These are phyloP conservation scores for Rostratula benghalensis DNA, from an alignment of 2,113 vertebrate species.

Conservation along the genomic window DNA sequence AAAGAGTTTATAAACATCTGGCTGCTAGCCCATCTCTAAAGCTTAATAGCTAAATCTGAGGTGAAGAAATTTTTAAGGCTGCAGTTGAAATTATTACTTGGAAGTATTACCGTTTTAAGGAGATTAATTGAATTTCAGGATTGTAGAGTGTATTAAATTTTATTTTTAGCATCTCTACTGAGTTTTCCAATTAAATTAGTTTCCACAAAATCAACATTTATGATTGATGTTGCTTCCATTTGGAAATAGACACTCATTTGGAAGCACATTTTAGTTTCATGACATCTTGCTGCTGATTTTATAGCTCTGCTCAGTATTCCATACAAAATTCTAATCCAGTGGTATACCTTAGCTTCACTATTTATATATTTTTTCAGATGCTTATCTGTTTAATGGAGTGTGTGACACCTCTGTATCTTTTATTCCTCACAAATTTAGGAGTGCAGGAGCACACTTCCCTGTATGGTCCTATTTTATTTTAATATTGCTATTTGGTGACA, in stretches of 20 bases:
- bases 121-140: slow-evolving; percentile 3
- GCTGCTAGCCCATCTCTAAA: slow-evolving; percentile 30
- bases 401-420: neutral
- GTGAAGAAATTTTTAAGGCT: neutral
- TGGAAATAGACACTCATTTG: neutral
- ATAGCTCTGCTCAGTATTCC: neutral
- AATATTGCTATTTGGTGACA: neutral
- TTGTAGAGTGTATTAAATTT: neutral
- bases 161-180: neutral
- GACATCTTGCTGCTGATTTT: neutral
- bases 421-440: neutral
- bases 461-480: neutral
- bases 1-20: slow-evolving; percentile 72
- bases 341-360: neutral
- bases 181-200: neutral
- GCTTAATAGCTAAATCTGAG: slow-evolving; percentile 45
- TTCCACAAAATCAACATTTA: neutral
- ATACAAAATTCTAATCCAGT: neutral
- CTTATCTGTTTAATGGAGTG: neutral
- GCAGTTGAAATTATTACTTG: neutral
- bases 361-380: neutral
- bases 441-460: neutral
- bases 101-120: neutral
- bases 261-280: neutral
- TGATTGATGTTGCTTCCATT: neutral